phyloP scores from a whole-genome alignment of 2,113 vertebrate genomes.

The Nematolebias whitei region DNA sequence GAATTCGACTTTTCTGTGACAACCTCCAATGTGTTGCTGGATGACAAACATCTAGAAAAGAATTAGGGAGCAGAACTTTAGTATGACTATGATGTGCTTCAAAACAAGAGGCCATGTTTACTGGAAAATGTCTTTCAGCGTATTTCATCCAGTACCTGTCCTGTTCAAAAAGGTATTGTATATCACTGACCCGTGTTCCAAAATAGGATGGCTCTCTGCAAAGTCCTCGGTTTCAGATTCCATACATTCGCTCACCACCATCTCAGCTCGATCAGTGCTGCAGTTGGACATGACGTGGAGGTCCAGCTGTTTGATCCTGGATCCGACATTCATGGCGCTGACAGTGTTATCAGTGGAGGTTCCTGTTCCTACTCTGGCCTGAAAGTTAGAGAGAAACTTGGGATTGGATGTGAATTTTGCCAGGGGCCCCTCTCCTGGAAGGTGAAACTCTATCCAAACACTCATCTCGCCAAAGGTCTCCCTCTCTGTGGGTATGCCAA shows the following conservation, averaged over 20 bases:
- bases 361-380: neutral
- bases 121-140: too few species aligned
- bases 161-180: neutral
- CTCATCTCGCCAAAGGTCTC: slow-evolving; percentile 52
- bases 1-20: neutral
- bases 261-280: slow-evolving; percentile 33
- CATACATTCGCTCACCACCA: slow-evolving; percentile 55
- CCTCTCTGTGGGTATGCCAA: slow-evolving; percentile 35
- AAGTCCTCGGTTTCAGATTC: slow-evolving; percentile 64
- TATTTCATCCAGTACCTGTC: neutral
- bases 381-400: neutral
- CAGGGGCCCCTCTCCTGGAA: slow-evolving; percentile 57
- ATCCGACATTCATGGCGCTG: neutral
- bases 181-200: slow-evolving; percentile 68
- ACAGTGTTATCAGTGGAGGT: neutral
- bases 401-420: neutral
- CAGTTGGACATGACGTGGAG: slow-evolving; percentile 64
- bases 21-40: slow-evolving; percentile 46
- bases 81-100: neutral
- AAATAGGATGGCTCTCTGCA: neutral
- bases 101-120: neutral
- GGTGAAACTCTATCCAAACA: slow-evolving; percentile 54
- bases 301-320: slow-evolving; percentile 48
- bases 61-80: neutral
- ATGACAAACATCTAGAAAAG: slow-evolving; percentile 57